Conservation (phyloP, 35 echinoderm and acorn worm genomes). For the Holothuria glaberrima region DNA sequence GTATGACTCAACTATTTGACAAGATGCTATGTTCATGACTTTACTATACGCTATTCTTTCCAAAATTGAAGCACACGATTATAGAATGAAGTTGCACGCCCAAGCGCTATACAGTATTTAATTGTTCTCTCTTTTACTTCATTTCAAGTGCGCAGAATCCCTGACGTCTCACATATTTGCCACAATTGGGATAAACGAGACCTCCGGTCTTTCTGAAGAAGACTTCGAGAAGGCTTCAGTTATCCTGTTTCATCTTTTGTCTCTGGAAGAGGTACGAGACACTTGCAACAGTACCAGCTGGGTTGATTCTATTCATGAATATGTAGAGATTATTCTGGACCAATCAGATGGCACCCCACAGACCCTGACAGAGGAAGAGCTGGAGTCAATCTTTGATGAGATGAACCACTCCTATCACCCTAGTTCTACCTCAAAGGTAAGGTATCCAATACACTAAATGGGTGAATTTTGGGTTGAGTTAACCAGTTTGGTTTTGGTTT, state of each 20-base stretch:
- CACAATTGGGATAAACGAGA: slow-evolving; percentile 18
- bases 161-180: slow-evolving; percentile 48
- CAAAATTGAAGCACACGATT: no score
- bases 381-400: slow-evolving; percentile 59
- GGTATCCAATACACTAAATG: no score
- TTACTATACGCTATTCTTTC: no score
- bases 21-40: no score
- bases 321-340: background rate
- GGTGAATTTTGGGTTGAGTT: no score
- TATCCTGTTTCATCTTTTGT: slow-evolving; percentile 50
- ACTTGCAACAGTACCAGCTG: background rate
- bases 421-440: slow-evolving; percentile 58
- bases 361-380: slow-evolving; percentile 58
- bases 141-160: slow-evolving; percentile 27
- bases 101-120: no score
- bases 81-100: no score
- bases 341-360: background rate
- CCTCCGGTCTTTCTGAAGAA: slow-evolving; percentile 53
- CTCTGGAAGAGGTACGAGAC: slow-evolving; percentile 38
- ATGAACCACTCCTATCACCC: slow-evolving; percentile 32
- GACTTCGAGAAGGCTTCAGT: slow-evolving; percentile 49
- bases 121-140: background rate
- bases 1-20: no score
- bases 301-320: background rate
- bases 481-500: no score